Evolutionary conservation across 1,140 invertebrate species (phyloP).

Genomic region (Bursaphelenchus mucronatus): DNA sequence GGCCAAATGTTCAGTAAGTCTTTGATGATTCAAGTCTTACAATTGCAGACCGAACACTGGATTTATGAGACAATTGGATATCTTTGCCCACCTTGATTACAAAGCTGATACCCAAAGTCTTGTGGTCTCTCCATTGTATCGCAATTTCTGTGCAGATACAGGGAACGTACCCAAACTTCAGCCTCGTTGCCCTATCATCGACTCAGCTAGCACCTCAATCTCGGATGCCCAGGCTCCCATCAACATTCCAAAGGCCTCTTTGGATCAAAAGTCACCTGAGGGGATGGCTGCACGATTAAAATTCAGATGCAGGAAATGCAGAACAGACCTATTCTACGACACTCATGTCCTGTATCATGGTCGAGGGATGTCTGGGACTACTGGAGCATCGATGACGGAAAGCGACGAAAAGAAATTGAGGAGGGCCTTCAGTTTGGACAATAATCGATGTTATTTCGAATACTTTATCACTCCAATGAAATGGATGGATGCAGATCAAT

Average conservation of each 20-base stretch:
- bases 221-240: background rate
- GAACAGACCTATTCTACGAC: constrained; percentile 40
- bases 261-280: constrained; percentile 11
- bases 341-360: constrained; percentile 42
- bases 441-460: constrained; percentile 33
- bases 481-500: constrained; percentile 44
- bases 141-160: constrained; percentile 40
- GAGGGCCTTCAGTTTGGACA: background rate
- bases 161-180: constrained; percentile 35
- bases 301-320: constrained; percentile 38
- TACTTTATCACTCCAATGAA: constrained; percentile 53
- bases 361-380: constrained; percentile 4
- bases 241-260: background rate
- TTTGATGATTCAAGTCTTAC: background rate
- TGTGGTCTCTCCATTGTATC: constrained; percentile 35
- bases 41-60: constrained; percentile 23
- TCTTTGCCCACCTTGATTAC: constrained; percentile 46
- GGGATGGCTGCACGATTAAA: constrained; percentile 14
- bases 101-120: constrained; percentile 34
- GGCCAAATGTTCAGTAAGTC: constrained; percentile 32
- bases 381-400: constrained; percentile 16
- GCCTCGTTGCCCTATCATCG: background rate
- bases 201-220: constrained; percentile 11
- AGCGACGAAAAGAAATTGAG: background rate
- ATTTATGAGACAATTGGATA: constrained; percentile 27